Evolutionary conservation across 2,797 vertebrate species (phyloP), one percentile per base, ranked within the genome.

Genomic region (Bovichtus variegatus): DNA sequence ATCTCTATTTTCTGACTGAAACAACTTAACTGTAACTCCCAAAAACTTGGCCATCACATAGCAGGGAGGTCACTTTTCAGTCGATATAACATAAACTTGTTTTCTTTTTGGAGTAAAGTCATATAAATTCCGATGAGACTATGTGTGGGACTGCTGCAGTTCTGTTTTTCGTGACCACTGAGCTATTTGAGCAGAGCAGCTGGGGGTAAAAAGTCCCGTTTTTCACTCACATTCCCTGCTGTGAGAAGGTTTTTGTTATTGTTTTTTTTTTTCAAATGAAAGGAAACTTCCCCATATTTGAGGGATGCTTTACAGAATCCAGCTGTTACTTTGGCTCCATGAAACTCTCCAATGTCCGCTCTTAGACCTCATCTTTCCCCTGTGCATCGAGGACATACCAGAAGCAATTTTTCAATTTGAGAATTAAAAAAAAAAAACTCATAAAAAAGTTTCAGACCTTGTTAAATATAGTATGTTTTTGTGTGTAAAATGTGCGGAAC

Each of bases 251-350:
- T 49, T 51, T 3, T 21, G 10, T 21, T 40, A 57, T 21, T 53
- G 82, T 34, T 31, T 47, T 57, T 31, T 47, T 57, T 74, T 59
- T 53, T 54, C 19, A 40, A 64, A 29, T 51, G 4, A 67, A 63
- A 81, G 40, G n/a, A 64, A 71, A 68, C 54, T 21, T 82, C 50
- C 82, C 31, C 57, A 53, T 81, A 61, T 73, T 47, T 60, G 58
- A 82, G 55, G 13, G 40, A 88, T 74, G 47, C 57, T 73, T 23
- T 41, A 55, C 69, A 75, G 21, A 43, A 59, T 59, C 81, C 85
- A 87, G 84, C 69, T 84, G 85, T 79, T 86, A 43, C 25, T 80
- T 63, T 41, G 16, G 57, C 70, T 89, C 53, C 19, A 21, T 55
- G 66, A 5, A 67, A 79, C 82, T 78, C 67, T 82, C 27, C 15